These are phyloP conservation scores for Erpobdella octoculata DNA, from an alignment of 2,888 invertebrate species.

Conservation along the genomic window DNA sequence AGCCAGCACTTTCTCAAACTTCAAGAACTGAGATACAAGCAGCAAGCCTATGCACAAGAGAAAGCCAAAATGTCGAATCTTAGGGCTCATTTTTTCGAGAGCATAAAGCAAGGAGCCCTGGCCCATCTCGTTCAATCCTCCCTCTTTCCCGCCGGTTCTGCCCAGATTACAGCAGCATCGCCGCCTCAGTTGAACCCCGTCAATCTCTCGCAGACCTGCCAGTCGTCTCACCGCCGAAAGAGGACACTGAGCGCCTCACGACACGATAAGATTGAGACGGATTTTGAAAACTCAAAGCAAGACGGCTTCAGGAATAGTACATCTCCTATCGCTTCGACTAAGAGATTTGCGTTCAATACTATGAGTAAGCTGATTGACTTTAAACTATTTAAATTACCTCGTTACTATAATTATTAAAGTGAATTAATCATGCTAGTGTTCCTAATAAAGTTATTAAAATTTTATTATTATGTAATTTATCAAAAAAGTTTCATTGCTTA, in stretches of 20 bases:
- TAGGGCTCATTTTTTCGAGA: no score
- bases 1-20: no score
- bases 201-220: neutral
- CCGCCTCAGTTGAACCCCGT: neutral
- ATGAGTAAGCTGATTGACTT: neutral
- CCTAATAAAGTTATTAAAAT: no score
- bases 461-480: neutral
- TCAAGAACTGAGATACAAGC: no score
- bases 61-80: no score
- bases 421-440: no score
- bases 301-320: neutral
- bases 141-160: neutral
- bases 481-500: neutral
- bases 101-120: constrained; percentile 3
- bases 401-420: no score
- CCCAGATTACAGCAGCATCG: neutral
- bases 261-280: neutral
- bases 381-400: neutral
- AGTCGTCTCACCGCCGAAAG: no score
- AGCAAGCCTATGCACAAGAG: no score
- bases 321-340: neutral
- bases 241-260: neutral
- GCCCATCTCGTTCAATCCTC: neutral
- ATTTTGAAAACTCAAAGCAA: neutral
- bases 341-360: neutral